Percentiles rank a stretch among this genome's conserved stretches.
Conservation (phyloP, 2,888 invertebrate species). For the Carterocephalus palaemon region DNA sequence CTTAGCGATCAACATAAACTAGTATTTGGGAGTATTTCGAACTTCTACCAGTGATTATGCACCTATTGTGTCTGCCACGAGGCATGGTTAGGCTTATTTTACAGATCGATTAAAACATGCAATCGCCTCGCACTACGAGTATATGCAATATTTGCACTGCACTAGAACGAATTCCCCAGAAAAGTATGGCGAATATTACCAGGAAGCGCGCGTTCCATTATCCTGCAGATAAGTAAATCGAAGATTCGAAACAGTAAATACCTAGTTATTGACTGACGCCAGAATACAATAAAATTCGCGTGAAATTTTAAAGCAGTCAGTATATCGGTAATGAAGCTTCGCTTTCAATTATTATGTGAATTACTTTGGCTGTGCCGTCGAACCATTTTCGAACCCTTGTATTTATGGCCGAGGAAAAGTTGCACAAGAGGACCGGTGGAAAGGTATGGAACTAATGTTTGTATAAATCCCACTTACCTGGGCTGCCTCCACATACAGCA, state of each 20-base stretch:
- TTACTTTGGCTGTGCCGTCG: constrained; percentile 32
- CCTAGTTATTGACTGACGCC: no score
- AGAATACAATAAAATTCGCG: no score
- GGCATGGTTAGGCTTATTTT: constrained; percentile 33
- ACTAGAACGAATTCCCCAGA: constrained; percentile 41
- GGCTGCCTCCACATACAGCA: constrained; percentile 40
- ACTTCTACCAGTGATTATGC: no score
- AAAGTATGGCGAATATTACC: constrained; percentile 42
- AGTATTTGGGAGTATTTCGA: constrained; percentile 62
- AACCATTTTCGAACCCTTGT: constrained; percentile 22
- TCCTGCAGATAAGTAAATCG: no score
- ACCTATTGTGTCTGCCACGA: constrained; percentile 39
- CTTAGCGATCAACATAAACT: constrained; percentile 48
- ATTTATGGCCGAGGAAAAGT: constrained; percentile 1
- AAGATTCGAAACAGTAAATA: not conserved
- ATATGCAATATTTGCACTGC: constrained; percentile 41
- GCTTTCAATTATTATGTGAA: constrained; percentile 33
- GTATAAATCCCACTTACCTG: constrained; percentile 64
- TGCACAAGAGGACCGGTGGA: constrained; percentile 35
- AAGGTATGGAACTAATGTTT: constrained; percentile 57
- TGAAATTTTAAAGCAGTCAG: no score
- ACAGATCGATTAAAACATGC: constrained; percentile 32
- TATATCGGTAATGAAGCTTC: no score
- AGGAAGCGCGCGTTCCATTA: constrained; percentile 30
- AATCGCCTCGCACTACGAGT: constrained; percentile 42